Conservation (phyloP, 2,797 vertebrate species). For the Danio jaintianensis region DNA sequence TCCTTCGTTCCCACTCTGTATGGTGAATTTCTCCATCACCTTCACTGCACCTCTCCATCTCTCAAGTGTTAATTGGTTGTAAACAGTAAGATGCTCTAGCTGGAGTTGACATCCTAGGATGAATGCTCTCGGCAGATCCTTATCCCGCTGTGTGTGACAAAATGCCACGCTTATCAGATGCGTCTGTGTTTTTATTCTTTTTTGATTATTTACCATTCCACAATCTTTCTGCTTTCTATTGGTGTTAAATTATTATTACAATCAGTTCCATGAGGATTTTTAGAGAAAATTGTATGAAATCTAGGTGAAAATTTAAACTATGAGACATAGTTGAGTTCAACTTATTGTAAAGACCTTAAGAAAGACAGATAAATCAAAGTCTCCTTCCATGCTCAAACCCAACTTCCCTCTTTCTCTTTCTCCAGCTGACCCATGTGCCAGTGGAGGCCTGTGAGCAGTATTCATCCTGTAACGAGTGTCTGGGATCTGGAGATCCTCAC, state of each 20-base stretch:
- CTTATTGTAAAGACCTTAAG: background rate
- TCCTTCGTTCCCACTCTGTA: slow-evolving; percentile 8
- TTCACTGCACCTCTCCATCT: background rate
- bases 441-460: slow-evolving; percentile 95
- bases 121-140: slow-evolving; percentile 20
- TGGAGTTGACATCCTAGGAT: background rate
- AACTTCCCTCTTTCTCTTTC: slow-evolving; percentile 28
- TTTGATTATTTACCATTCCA: background rate
- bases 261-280: background rate
- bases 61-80: slow-evolving; percentile 25
- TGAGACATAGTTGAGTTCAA: background rate
- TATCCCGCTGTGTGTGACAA: background rate
- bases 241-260: background rate
- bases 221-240: background rate
- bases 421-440: slow-evolving; percentile 90
- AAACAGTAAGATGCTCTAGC: slow-evolving; percentile 7
- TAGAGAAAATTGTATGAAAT: too few relatives aligned
- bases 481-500: slow-evolving; percentile 95
- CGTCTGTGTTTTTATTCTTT: background rate
- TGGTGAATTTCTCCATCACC: slow-evolving; percentile 1
- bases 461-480: slow-evolving; percentile 87
- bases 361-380: background rate
- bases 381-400: background rate
- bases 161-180: background rate
- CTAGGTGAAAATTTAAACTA: too few relatives aligned